Percentiles rank a stretch among this genome's conserved stretches.
These are phyloP conservation scores for Ctenopoma multispine DNA, from an alignment of 2,797 vertebrate genomes.

Conservation along the genomic window DNA sequence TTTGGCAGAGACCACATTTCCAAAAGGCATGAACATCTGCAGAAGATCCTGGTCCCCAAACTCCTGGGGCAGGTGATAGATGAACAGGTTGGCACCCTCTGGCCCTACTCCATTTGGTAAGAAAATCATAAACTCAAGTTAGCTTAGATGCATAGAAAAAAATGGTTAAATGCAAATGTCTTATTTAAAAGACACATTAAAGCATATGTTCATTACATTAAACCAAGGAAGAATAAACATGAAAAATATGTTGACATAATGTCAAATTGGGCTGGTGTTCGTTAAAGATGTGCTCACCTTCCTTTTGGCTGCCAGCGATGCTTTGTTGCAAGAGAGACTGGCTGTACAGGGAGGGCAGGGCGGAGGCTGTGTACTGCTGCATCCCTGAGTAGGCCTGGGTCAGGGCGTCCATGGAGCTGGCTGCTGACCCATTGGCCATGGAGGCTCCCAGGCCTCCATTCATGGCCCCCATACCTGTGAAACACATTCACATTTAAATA, in stretches of 20 bases:
- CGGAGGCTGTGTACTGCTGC: conserved; percentile 97
- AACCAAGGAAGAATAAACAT: neutral
- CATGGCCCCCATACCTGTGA: conserved; percentile 95
- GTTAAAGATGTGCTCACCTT: conserved; percentile 85
- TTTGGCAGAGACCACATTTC: conserved; percentile 99
- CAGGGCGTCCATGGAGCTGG: conserved; percentile 96
- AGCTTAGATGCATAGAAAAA: conserved; percentile 19
- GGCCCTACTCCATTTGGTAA: conserved; percentile 88
- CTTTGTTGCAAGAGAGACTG: conserved; percentile 96
- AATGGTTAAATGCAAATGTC: neutral
- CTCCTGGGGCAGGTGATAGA: conserved; percentile 99
- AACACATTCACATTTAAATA: conserved; percentile 36
- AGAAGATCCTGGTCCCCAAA: conserved; percentile 99
- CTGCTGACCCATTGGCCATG: conserved; percentile 92
- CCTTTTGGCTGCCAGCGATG: conserved; percentile 96
- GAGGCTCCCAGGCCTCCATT: conserved; percentile 95
- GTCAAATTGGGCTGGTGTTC: neutral
- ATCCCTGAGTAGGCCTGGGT: conserved; percentile 99
- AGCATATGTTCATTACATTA: neutral
- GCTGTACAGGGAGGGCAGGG: conserved; percentile 95
- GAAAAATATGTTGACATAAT: neutral
- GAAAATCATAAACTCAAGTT: conserved; percentile 59
- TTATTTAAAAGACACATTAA: neutral
- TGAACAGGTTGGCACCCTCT: conserved; percentile 98
- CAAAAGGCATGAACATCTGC: conserved; percentile 99